A percentile compares a stretch with the other conserved stretches of the same genome.
Conservation (phyloP, 2,888 invertebrate genomes). For the Tiliacea citrago region DNA sequence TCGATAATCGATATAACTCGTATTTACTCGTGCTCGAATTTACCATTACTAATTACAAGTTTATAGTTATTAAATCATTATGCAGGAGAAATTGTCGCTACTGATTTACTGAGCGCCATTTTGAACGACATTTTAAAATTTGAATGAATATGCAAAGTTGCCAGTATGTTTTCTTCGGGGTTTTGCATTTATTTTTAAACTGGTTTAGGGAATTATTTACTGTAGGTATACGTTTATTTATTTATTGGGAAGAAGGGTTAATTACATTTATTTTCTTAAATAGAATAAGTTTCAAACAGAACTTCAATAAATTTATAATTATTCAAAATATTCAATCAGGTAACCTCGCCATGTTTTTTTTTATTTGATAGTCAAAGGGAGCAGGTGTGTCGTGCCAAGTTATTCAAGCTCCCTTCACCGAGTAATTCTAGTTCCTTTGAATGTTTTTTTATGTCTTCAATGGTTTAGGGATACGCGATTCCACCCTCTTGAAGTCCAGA, state of each 20-base stretch:
- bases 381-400: constrained; percentile 84
- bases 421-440: constrained; percentile 81
- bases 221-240: constrained; percentile 3
- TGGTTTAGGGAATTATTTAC: constrained; percentile 30
- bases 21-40: constrained; percentile 74
- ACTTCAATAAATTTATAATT: constrained; percentile 1
- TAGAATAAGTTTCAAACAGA: constrained; percentile 1
- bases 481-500: constrained; percentile 11
- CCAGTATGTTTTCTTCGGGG: constrained; percentile 13
- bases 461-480: constrained; percentile 70
- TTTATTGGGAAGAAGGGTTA: neutral
- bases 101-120: constrained; percentile 87
- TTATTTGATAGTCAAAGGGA: constrained; percentile 74
- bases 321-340: constrained; percentile 40
- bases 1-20: constrained; percentile 79
- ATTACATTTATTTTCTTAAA: neutral
- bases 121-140: constrained; percentile 87
- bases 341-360: constrained; percentile 51
- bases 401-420: constrained; percentile 61
- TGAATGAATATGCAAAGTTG: constrained; percentile 76
- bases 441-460: constrained; percentile 72
- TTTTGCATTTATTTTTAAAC: constrained; percentile 40
- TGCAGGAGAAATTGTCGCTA: constrained; percentile 84
- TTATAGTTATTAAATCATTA: constrained; percentile 87
- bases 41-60: constrained; percentile 87